Base-by-base conservation (phyloP, 2,797 vertebrate genomes). In the Petrocephalus sullivani region DNA sequence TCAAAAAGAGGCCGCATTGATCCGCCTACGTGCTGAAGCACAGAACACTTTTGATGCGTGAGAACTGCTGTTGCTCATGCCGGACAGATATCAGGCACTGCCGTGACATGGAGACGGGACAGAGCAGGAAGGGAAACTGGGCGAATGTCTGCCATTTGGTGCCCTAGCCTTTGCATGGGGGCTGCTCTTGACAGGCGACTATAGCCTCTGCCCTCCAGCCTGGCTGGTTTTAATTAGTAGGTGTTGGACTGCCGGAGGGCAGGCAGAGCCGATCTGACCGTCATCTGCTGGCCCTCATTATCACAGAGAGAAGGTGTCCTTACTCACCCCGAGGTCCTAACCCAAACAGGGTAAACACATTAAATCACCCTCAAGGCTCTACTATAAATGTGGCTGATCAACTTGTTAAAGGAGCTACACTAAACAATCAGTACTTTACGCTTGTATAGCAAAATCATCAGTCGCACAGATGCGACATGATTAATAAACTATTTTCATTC, bases 171-270 rank as follows among this genome's bases (percentile, higher is more conserved):
- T 85, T 41, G 88, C 23, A 60, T 23, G 56, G 53, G 23, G 89
- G 41, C 41, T 86, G 82, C 91, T 90, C 90, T 75, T 96, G 96
- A 96, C 95, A 96, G 96, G 95, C 95, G 95, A 96, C 95, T 96
- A 95, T 95, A 95, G 96, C 95, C 94, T 95, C 94, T 96, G 96
- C 96, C 96, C 96, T 96, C 94, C 94, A 96, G 96, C 95, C 94
- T 96, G 95, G 94, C 95, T 96, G 95, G 93, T 96, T 96, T 96
- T 96, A 96, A 96, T 96, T 96, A 96, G 96, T 95, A 96, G 95
- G 95, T 96, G 96, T 95, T 95, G 96, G 94, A 96, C 94, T 91
- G 96, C 96, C 95, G 5, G 90, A 93, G 92, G 93, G 93, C 92
- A 93, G 91, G 91, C 90, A 90, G 92, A 94, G 95, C 84, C 83